These are phyloP conservation scores for Ostrea edulis DNA, from an alignment of 1,140 invertebrate genomes.

Conservation along the genomic window DNA sequence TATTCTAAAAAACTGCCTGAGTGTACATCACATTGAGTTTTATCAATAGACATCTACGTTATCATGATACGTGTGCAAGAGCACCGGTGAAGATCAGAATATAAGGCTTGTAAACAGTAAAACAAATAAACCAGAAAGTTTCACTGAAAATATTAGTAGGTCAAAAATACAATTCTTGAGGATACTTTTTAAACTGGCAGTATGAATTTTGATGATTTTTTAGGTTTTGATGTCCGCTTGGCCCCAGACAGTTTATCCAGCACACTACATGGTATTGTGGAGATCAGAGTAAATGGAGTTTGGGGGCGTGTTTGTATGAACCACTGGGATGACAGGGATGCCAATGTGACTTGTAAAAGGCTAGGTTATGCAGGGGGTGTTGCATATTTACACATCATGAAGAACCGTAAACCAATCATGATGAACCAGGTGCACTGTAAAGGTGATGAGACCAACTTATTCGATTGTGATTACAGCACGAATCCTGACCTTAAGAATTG, in stretches of 20 bases:
- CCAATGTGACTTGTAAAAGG: constrained; percentile 68
- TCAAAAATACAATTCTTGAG: too few relatives aligned
- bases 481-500: constrained; percentile 61
- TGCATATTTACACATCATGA: constrained; percentile 66
- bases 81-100: too few relatives aligned
- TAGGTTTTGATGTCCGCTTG: constrained; percentile 66
- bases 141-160: too few relatives aligned
- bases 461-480: constrained; percentile 53
- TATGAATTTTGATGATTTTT: not conserved
- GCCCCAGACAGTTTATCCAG: constrained; percentile 61
- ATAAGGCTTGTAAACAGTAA: too few relatives aligned
- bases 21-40: too few relatives aligned
- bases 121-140: too few relatives aligned
- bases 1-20: too few relatives aligned
- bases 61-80: too few relatives aligned
- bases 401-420: constrained; percentile 66
- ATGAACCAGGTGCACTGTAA: constrained; percentile 62
- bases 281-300: constrained; percentile 67
- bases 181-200: too few relatives aligned
- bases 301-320: constrained; percentile 72
- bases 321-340: constrained; percentile 66
- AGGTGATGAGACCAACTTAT: constrained; percentile 58
- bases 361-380: constrained; percentile 67
- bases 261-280: constrained; percentile 66
- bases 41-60: too few relatives aligned